Percentiles rank a stretch among this genome's conserved stretches.
Conservation (phyloP, 2,797 vertebrate genomes). For the Neosalanx taihuensis region DNA sequence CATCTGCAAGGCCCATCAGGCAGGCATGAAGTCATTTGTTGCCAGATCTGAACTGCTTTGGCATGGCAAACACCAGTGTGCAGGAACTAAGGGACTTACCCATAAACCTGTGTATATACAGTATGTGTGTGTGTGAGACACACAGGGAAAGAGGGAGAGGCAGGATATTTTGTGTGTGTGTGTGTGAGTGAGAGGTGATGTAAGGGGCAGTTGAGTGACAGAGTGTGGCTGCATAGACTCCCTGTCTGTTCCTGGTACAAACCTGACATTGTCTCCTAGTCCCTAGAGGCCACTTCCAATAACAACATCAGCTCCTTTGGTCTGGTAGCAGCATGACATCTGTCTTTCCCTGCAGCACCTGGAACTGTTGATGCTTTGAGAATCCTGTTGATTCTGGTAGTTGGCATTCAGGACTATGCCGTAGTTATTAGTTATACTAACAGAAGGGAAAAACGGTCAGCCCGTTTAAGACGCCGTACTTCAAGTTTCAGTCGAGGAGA, state of each 20-base stretch:
- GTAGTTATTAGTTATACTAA: background rate
- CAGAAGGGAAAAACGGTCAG: background rate
- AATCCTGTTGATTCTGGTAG: background rate
- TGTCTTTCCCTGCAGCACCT: background rate
- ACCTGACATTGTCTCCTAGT: constrained; percentile 51
- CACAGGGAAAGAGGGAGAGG: background rate
- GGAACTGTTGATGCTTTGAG: background rate
- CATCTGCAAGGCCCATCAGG: constrained; percentile 34
- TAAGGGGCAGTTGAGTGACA: constrained; percentile 57
- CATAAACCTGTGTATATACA: background rate
- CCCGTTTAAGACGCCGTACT: background rate
- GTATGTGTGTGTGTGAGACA: background rate
- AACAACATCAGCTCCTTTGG: constrained; percentile 23
- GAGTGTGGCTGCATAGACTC: constrained; percentile 48
- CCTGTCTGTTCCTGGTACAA: constrained; percentile 56
- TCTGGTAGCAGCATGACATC: constrained; percentile 19
- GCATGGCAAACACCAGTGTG: constrained; percentile 54
- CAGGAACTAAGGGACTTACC: constrained; percentile 14
- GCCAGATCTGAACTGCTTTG: constrained; percentile 49
- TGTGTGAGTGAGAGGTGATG: constrained; percentile 25
- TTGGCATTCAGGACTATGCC: background rate
- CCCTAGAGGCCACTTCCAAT: constrained; percentile 18
- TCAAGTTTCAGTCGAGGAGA: too few relatives aligned
- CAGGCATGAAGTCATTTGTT: constrained; percentile 70
- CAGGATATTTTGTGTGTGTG: background rate